phyloP scores from a whole-genome alignment of 2,888 invertebrate genomes.

The Monoplex corrugatus region DNA sequence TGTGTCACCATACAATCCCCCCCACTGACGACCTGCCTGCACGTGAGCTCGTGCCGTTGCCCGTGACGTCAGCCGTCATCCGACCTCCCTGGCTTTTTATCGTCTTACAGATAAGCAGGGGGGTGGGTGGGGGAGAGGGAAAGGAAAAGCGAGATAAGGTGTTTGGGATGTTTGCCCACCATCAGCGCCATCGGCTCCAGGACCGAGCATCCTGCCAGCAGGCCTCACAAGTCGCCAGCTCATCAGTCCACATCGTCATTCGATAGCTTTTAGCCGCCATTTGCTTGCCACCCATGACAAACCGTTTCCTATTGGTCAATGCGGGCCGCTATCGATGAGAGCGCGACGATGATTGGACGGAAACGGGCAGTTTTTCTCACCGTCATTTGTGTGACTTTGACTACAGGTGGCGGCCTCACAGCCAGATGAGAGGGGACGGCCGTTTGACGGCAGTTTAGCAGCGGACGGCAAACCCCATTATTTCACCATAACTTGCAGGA shows the following conservation, averaged over 20 bases:
- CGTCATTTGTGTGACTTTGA: slow-evolving; percentile 3
- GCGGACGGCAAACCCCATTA: not conserved
- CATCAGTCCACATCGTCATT: not conserved
- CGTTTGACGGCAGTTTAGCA: slow-evolving; percentile 3
- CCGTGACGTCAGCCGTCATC: not conserved
- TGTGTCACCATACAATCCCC: too few relatives aligned
- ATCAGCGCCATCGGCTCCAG: not conserved
- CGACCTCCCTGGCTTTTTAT: not conserved
- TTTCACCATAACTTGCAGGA: not conserved
- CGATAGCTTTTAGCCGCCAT: slow-evolving; percentile 20
- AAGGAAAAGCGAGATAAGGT: not conserved
- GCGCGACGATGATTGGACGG: slow-evolving; percentile 23
- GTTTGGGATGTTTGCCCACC: not conserved
- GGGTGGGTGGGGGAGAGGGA: not conserved
- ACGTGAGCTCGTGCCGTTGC: not conserved
- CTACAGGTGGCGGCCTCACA: not conserved
- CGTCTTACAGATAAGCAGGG: slow-evolving; percentile 16
- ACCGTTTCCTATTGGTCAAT: slow-evolving; percentile 23
- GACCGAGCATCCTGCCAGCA: too few relatives aligned
- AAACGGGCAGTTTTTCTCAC: not conserved
- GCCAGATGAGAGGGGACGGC: not conserved
- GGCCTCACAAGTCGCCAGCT: too few relatives aligned
- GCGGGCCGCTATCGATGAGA: not conserved
- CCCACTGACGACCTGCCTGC: not conserved
- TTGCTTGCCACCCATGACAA: slow-evolving; percentile 16